Evolutionary conservation across 2,888 invertebrate genomes (phyloP).

Genomic region (Uropetala carovei): DNA sequence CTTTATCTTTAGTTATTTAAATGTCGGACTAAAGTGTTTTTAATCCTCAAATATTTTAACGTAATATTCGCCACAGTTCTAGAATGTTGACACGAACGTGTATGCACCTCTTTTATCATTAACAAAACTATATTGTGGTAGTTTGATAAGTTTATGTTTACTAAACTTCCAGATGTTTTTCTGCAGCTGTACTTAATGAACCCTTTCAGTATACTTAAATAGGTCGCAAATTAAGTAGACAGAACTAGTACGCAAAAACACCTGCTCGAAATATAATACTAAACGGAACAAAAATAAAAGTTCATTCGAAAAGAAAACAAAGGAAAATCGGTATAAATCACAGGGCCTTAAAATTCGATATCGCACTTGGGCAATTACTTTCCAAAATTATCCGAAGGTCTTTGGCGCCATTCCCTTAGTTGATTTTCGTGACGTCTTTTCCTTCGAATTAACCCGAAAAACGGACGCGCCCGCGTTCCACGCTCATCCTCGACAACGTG

Average conservation of each 20-base stretch:
- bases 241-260: neutral
- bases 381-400: slow-evolving; percentile 8
- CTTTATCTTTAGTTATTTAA: too few species aligned
- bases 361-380: neutral
- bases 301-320: too few species aligned
- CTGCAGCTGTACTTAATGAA: neutral
- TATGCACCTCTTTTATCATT: too few species aligned
- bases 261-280: too few species aligned
- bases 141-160: too few species aligned
- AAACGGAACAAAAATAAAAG: too few species aligned
- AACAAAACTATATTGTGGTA: too few species aligned
- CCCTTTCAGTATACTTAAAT: neutral
- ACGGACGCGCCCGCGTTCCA: neutral
- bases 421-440: neutral
- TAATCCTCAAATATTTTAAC: too few species aligned
- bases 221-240: neutral
- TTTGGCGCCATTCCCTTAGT: neutral
- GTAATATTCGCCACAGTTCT: too few species aligned
- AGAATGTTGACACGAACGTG: too few species aligned
- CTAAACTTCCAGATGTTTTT: neutral
- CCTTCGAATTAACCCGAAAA: neutral
- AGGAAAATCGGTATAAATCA: neutral
- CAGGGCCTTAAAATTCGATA: neutral
- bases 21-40: too few species aligned
- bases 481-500: neutral